Percentiles rank a stretch among this genome's conserved stretches.
These are phyloP conservation scores for Parnassius mnemosyne DNA, from an alignment of 2,888 invertebrate species.

Conservation along the genomic window DNA sequence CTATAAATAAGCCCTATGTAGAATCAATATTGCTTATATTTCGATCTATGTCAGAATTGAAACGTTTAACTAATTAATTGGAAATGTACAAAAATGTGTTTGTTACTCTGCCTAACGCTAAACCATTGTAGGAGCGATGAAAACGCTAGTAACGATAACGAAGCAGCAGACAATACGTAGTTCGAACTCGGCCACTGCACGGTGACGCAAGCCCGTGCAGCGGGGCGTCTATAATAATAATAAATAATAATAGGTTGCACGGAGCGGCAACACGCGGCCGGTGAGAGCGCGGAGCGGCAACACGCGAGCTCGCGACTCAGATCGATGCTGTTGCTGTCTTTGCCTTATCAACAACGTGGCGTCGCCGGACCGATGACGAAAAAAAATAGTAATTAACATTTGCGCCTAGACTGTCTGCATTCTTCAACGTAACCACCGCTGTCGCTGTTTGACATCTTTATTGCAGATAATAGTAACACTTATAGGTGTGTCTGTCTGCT, in stretches of 20 bases:
- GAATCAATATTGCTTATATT: too few species aligned
- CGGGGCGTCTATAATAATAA: conserved; percentile 24
- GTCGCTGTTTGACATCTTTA: neutral
- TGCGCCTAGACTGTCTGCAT: conserved; percentile 5
- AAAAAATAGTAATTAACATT: conserved; percentile 9
- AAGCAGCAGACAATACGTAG: conserved; percentile 16
- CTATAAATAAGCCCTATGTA: too few species aligned
- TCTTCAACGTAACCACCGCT: neutral
- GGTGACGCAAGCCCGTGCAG: conserved; percentile 32
- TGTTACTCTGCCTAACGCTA: too few species aligned
- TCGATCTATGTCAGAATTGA: too few species aligned
- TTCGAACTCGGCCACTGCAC: conserved; percentile 23
- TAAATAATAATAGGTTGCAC: conserved; percentile 26
- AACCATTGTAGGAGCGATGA: neutral
- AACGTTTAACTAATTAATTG: too few species aligned
- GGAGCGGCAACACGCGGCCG: conserved; percentile 29
- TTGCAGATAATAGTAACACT: neutral
- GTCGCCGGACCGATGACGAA: neutral
- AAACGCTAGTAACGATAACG: conserved; percentile 1
- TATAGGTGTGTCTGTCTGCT: too few species aligned
- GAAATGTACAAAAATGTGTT: too few species aligned
- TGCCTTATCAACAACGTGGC: conserved; percentile 19
- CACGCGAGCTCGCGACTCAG: conserved; percentile 28
- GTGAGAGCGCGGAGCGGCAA: conserved; percentile 28
- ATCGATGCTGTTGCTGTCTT: conserved; percentile 30